phyloP scores from a whole-genome alignment of 1,140 invertebrate species.

The Onthophagus taurus region DNA sequence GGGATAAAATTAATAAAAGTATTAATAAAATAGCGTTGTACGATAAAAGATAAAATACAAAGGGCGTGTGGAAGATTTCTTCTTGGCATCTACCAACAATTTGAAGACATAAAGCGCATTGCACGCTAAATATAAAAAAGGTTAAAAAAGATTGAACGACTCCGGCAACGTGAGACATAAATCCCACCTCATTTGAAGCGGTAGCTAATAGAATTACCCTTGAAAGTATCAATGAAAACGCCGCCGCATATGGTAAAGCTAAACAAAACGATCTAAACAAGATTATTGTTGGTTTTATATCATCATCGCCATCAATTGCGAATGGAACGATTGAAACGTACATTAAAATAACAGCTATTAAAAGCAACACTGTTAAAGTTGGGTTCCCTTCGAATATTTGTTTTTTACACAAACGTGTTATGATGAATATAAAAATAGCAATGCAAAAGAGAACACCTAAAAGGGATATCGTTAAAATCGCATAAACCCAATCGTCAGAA shows the following conservation, averaged over 20 bases:
- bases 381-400: slow-evolving; percentile 45
- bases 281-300: slow-evolving; percentile 21
- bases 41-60: slow-evolving; percentile 38
- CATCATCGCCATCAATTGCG: slow-evolving; percentile 36
- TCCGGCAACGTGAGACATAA: slow-evolving; percentile 51
- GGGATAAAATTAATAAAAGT: slow-evolving; percentile 42
- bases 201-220: slow-evolving; percentile 48
- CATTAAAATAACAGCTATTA: slow-evolving; percentile 41
- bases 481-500: slow-evolving; percentile 42
- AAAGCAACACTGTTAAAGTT: slow-evolving; percentile 37
- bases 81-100: slow-evolving; percentile 38
- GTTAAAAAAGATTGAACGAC: slow-evolving; percentile 46
- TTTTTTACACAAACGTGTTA: slow-evolving; percentile 37
- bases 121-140: slow-evolving; percentile 47
- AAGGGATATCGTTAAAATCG: slow-evolving; percentile 40
- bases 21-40: slow-evolving; percentile 48
- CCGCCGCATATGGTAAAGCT: slow-evolving; percentile 44
- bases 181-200: slow-evolving; percentile 46
- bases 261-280: slow-evolving; percentile 33
- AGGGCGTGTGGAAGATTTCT: slow-evolving; percentile 36
- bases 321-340: slow-evolving; percentile 48
- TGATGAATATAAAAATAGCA: slow-evolving; percentile 41
- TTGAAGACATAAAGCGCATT: slow-evolving; percentile 42
- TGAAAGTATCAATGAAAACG: slow-evolving; percentile 46
- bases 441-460: slow-evolving; percentile 41